Evolutionary conservation across 1,140 invertebrate genomes (phyloP), one percentile per base, ranked within the genome.

Genomic region (Triops longicaudatus): DNA sequence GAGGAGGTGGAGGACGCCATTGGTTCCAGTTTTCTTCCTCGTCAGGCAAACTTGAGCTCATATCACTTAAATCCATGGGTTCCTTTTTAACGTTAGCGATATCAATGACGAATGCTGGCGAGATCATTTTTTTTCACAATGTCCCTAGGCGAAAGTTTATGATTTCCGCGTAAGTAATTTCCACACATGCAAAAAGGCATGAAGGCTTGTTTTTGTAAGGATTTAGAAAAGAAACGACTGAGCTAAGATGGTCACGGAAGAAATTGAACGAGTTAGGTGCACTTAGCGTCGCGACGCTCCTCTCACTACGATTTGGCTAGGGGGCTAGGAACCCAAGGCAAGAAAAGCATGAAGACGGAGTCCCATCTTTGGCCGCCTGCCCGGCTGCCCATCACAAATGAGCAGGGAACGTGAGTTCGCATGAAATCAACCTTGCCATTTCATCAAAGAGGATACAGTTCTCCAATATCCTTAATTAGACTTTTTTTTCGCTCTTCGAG

Each of bases 51-150:
- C 71, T 77, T 31, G 42, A 77, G n/a, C 76, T 72, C 26, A 77
- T 77, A 37, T 72, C 76, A 43, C 72, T 77, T 73, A 77, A 43
- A 43, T 77, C 76, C 76, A 77, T 31, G 12, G 74, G 44, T 27
- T 75, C 74, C 22, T 22, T 63, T 22, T 63, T 63, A 63, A 63
- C 50, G 50, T 63, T 22, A 22, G 50, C 50, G 50, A 63, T 63
- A 63, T 63, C 50, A 63, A 63, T 63, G 17, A 63, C 50, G 50
- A 63, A 63, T 22, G 50, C 50, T n/a, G 50, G 50, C 50, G 50
- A 63, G 50, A 63, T 63, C 50, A 63, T 63, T 63, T 63, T 37
- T n/a, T 63, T 63, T 63, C 17, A 63, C 14, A 22, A 63, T 6
- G 50, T n/a, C 50, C 14, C 50, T 10, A 10, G 50, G 17, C 14